Conservation (phyloP, 2,113 vertebrate species). For the Oncorhynchus keta region DNA sequence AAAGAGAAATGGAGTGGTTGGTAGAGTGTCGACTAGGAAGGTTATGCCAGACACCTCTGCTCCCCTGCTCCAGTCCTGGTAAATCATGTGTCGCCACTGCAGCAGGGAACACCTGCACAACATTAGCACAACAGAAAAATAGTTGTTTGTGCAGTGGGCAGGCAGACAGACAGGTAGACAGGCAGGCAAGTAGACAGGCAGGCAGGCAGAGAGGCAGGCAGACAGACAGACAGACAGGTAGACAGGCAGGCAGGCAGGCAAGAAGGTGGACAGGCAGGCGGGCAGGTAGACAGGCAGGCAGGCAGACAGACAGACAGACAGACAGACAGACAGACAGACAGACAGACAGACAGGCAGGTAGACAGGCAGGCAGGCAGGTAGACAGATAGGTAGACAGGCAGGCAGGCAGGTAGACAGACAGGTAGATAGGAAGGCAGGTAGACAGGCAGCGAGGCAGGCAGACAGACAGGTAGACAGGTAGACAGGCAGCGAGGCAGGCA, state of each 20-base stretch:
- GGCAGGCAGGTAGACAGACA: neutral
- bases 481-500: too few relatives aligned
- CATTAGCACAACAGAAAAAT: slow-evolving; percentile 29
- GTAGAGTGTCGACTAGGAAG: neutral
- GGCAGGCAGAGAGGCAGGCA: rapidly evolving
- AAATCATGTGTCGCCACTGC: slow-evolving; percentile 8
- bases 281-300: neutral
- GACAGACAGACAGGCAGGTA: too few relatives aligned
- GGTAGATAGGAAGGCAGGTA: rapidly evolving
- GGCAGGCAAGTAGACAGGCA: rapidly evolving
- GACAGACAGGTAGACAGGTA: too few relatives aligned
- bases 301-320: neutral
- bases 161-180: neutral
- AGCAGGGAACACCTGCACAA: slow-evolving; percentile 29
- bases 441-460: rapidly evolving
- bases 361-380: rapidly evolving
- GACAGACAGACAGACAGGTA: rapidly evolving
- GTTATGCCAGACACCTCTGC: neutral
- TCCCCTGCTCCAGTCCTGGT: slow-evolving; percentile 1
- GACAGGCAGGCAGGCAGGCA: neutral
- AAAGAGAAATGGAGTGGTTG: neutral
- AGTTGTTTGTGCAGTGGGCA: slow-evolving; percentile 2
- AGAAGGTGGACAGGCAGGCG: neutral
- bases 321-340: neutral
- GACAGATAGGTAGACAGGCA: neutral